Percentiles rank a stretch among this genome's conserved stretches.
Evolutionary conservation across 2,797 vertebrate species (phyloP).

Genomic region (Pteronotus mesoamericanus): DNA sequence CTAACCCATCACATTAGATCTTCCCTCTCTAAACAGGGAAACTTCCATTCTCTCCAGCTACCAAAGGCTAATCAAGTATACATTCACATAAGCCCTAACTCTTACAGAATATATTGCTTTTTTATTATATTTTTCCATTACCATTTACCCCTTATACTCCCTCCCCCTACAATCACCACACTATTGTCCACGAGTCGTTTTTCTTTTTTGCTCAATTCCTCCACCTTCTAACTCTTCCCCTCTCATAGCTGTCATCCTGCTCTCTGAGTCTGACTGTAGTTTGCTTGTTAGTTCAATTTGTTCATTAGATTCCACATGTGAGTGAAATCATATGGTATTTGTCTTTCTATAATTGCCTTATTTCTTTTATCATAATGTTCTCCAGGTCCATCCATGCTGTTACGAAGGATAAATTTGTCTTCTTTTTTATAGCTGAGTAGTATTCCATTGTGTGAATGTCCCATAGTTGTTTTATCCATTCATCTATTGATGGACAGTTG

Average conservation of each 20-base stretch:
- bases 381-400: not conserved
- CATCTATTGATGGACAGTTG: not conserved
- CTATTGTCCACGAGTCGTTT: not conserved
- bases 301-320: not conserved
- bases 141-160: not conserved
- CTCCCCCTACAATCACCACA: not conserved
- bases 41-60: not conserved
- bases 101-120: not conserved
- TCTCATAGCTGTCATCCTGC: not conserved
- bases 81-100: not conserved
- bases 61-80: not conserved
- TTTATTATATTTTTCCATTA: not conserved
- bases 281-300: not conserved
- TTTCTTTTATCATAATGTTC: not conserved
- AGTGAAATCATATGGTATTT: not conserved
- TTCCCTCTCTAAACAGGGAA: not conserved
- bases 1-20: not conserved
- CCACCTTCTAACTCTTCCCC: not conserved
- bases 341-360: not conserved
- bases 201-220: not conserved
- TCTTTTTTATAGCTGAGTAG: not conserved
- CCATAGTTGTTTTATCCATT: not conserved
- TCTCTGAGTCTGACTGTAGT: not conserved
- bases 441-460: not conserved
- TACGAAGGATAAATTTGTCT: not conserved